Evolutionary conservation across 1,140 invertebrate genomes (phyloP).

Genomic region (Drepana arcuata): DNA sequence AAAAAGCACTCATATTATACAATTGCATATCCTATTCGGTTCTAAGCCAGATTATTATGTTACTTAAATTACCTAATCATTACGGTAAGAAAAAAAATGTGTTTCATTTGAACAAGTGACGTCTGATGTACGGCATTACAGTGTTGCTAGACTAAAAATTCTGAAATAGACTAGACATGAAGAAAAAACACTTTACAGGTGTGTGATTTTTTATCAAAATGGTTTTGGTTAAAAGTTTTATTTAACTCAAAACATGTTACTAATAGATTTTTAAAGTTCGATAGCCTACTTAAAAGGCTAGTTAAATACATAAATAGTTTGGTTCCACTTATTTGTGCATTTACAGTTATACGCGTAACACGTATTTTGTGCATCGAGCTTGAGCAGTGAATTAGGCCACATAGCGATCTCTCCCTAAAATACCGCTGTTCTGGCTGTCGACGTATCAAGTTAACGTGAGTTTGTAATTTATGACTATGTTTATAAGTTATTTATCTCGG

Average conservation of each 20-base stretch:
- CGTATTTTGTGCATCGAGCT: conserved; percentile 72
- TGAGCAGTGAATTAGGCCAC: conserved; percentile 72
- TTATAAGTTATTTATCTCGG: conserved; percentile 12
- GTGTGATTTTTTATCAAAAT: conserved; percentile 46
- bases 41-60: too few species aligned
- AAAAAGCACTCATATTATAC: too few species aligned
- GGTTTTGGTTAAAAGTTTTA: conserved; percentile 55
- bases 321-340: conserved; percentile 59
- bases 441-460: conserved; percentile 62
- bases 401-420: conserved; percentile 74
- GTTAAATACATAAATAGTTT: conserved; percentile 32
- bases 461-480: conserved; percentile 30
- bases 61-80: conserved; percentile 4
- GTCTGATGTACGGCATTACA: conserved; percentile 2
- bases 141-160: conserved; percentile 22
- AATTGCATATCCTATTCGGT: too few species aligned
- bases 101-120: conserved; percentile 4
- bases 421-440: conserved; percentile 72
- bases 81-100: conserved; percentile 1
- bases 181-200: conserved; percentile 29
- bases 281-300: too few species aligned
- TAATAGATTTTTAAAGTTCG: too few species aligned
- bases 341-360: conserved; percentile 71
- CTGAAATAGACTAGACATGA: too few species aligned
- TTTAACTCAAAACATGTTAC: too few species aligned